Conservation (phyloP, 2,888 invertebrate genomes). For the Limenitis camilla region DNA sequence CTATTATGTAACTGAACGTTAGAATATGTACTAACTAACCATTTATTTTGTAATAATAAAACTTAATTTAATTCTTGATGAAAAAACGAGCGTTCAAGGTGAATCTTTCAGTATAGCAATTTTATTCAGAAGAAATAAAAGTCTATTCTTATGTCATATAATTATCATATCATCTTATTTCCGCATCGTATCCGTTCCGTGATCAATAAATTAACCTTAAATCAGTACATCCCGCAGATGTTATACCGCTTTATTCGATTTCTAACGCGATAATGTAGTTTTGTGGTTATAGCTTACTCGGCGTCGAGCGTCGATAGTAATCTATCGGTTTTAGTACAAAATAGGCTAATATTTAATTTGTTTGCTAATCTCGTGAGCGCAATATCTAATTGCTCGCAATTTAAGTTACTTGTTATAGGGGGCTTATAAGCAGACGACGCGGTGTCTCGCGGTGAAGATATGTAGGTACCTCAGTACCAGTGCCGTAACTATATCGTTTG, state of each 20-base stretch:
- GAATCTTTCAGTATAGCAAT: neutral
- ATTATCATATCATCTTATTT: neutral
- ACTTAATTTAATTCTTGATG: too few species aligned
- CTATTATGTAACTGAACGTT: too few species aligned
- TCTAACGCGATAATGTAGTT: constrained; percentile 31
- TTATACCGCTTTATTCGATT: constrained; percentile 32
- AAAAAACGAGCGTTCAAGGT: too few species aligned
- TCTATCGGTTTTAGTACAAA: constrained; percentile 4
- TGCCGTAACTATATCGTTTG: too few species aligned
- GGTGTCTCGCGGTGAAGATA: too few species aligned
- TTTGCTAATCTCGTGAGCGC: neutral
- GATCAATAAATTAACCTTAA: constrained; percentile 11
- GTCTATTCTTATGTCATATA: too few species aligned
- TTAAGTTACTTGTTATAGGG: too few species aligned
- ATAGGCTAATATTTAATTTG: neutral
- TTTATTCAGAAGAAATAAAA: neutral
- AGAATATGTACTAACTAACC: too few species aligned
- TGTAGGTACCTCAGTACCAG: too few species aligned
- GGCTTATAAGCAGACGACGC: too few species aligned
- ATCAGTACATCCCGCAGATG: constrained; percentile 29
- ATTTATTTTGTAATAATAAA: too few species aligned
- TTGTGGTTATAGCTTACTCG: constrained; percentile 24
- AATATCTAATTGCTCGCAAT: neutral
- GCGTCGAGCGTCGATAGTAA: neutral
- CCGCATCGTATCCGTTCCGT: constrained; percentile 17